These are phyloP conservation scores for Xyliphius kryptos DNA, from an alignment of 2,113 vertebrate species.

Conservation along the genomic window DNA sequence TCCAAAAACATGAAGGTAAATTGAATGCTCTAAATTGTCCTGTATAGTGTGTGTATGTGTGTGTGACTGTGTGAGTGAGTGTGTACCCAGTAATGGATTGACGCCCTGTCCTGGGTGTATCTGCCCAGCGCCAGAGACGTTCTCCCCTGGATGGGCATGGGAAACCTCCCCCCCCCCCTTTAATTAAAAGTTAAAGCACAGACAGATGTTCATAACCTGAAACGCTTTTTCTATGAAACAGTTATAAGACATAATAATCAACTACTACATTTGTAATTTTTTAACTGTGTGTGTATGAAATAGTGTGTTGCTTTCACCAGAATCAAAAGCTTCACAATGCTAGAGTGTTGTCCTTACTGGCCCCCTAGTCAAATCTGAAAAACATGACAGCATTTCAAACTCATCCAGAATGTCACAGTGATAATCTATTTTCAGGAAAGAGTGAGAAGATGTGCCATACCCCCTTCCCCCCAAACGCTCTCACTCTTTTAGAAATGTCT, in stretches of 20 bases:
- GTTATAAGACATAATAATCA: slow-evolving; percentile 17
- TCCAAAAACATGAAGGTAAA: no score
- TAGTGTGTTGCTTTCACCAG: slow-evolving; percentile 23
- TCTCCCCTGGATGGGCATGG: no score
- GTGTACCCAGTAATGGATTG: no score
- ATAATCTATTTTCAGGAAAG: slow-evolving; percentile 28
- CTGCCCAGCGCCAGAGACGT: no score
- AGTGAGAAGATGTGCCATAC: slow-evolving; percentile 7
- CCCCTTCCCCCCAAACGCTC: no score
- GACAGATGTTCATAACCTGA: slow-evolving; percentile 7
- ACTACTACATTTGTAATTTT: slow-evolving; percentile 18
- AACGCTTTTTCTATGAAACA: slow-evolving; percentile 4
- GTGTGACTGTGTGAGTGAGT: no score
- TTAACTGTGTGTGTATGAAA: slow-evolving; percentile 8
- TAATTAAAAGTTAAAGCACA: slow-evolving; percentile 19
- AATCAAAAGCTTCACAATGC: slow-evolving; percentile 22
- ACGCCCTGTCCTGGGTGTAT: no score
- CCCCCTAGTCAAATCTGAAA: slow-evolving; percentile 30
- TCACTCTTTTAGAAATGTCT: slow-evolving; percentile 33
- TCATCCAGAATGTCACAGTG: slow-evolving; percentile 13
- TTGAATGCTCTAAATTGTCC: no score
- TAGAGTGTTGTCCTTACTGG: slow-evolving; percentile 14
- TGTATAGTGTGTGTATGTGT: no score
- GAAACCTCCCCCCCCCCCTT: no score
- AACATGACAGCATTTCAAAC: slow-evolving; percentile 36